phyloP scores from a whole-genome alignment of 2,113 vertebrate species.

The Picathartes gymnocephalus region DNA sequence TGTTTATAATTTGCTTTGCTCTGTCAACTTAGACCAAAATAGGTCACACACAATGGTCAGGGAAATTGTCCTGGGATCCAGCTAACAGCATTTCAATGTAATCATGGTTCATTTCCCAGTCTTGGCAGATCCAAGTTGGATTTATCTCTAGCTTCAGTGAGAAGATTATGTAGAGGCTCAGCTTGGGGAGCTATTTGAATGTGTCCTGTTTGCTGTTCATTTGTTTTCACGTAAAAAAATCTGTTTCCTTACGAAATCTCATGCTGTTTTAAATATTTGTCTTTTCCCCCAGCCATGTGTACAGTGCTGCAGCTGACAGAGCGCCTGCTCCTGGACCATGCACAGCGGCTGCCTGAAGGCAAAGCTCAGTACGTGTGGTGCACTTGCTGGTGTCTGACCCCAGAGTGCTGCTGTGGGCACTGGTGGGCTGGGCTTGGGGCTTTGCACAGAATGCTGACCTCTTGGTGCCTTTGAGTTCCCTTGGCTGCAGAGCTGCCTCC shows the following conservation, averaged over 20 bases:
- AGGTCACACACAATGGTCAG: not conserved
- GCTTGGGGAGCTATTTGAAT: not conserved
- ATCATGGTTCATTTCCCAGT: not conserved
- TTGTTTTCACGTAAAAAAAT: constrained; percentile 3
- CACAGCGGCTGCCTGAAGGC: constrained; percentile 80
- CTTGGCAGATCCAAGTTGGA: not conserved
- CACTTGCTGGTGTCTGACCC: not conserved
- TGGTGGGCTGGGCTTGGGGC: not conserved
- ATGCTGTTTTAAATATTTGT: not conserved
- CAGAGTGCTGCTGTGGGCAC: not conserved
- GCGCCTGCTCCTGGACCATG: constrained; percentile 88
- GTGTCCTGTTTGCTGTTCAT: not conserved
- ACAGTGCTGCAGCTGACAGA: constrained; percentile 89
- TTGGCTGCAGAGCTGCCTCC: not conserved
- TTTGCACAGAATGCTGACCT: not conserved
- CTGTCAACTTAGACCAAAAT: not conserved
- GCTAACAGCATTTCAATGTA: not conserved
- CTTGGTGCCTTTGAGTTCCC: not conserved
- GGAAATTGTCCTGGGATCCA: not conserved
- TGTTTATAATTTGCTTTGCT: not conserved
- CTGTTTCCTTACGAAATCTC: not conserved
- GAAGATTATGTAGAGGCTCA: not conserved
- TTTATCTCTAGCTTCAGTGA: not conserved
- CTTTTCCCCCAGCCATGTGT: constrained; percentile 67
- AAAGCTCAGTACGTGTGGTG: constrained; percentile 86